Evolutionary conservation across 2,888 invertebrate genomes (phyloP), one percentile per base, ranked within the genome.

Genomic region (Drosophila infuscata): DNA sequence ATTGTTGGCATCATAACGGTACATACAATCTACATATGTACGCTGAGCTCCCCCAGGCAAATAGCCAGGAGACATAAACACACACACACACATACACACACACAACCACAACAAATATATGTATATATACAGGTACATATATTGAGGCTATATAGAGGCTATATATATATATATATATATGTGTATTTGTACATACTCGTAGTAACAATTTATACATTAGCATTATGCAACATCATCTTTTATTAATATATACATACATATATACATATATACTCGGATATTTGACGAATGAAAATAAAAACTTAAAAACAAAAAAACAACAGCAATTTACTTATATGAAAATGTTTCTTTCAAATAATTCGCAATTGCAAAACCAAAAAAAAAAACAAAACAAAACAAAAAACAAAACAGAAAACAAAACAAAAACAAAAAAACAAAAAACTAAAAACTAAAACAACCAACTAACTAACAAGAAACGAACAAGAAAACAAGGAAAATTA

Each of bases 11-110:
- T 70, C 33, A 56, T 35, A 56, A 68, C 30, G 76, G 84, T 85
- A 90, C 84, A 85, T 85, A 85, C 90, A 90, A 85, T 85, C 86
- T 85, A 85, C 90, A 85, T 85, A 85, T 85, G 90, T 90, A 90
- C 66, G 71, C 77, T 66, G 53, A 72, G 62, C 73, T 78, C 38
- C 35, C 32, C 38, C 49, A 70, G 51, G 61, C 58, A 41, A 43
- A 70, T 38, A 46, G 58, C 70, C 71, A 70, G 66, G 64, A 68
- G 66, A 52, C 51, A 74, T 65, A 64, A 41, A 59, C 43, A 63
- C 25, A 59, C 29, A 41, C 30, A 61, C 33, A 64, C 32, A 65
- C 46, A 53, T 49, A 20, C 25, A 65, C 36, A 53, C 33, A 70
- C 41, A 63, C 46, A 61, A 32, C 62, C 48, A 56, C 32, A 73